Conservation (phyloP, 2,797 vertebrate species). For the Aeoliscus strigatus region DNA sequence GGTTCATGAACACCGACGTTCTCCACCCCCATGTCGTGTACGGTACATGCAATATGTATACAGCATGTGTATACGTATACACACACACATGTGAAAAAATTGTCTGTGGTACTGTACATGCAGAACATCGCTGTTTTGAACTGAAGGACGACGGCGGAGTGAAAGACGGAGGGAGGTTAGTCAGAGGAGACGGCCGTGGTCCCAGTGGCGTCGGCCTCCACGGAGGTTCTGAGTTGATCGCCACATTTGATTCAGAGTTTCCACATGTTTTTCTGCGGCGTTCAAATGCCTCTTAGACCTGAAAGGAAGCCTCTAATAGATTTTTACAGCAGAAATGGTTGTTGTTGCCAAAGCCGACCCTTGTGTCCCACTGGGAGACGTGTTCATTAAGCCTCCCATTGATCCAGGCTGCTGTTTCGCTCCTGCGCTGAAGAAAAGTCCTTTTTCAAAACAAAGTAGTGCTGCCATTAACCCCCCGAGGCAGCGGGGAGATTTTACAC, state of each 20-base stretch:
- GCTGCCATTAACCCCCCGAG: conserved; percentile 38
- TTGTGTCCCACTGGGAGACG: conserved; percentile 42
- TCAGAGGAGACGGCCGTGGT: conserved; percentile 9
- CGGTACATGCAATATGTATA: no score
- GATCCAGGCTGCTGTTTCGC: conserved; percentile 47
- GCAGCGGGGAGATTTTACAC: conserved; percentile 41
- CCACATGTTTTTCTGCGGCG: conserved; percentile 26
- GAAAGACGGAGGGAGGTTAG: conserved; percentile 6
- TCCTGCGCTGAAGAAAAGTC: conserved; percentile 34
- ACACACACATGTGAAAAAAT: neutral
- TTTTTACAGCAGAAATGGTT: conserved; percentile 53
- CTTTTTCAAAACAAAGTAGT: conserved; percentile 43
- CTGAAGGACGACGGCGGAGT: neutral
- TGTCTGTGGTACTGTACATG: no score
- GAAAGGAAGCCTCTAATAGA: conserved; percentile 46
- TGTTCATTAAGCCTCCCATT: conserved; percentile 63
- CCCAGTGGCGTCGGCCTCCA: conserved; percentile 17
- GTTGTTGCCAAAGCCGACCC: conserved; percentile 31
- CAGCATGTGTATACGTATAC: neutral
- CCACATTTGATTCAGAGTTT: conserved; percentile 22
- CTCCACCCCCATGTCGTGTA: no score
- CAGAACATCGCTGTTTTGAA: no score
- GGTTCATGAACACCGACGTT: no score
- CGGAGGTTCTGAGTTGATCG: conserved; percentile 40
- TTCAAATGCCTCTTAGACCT: conserved; percentile 26